These are phyloP conservation scores for Lepus townsendii DNA, from an alignment of 2,797 vertebrate species.

Conservation along the genomic window DNA sequence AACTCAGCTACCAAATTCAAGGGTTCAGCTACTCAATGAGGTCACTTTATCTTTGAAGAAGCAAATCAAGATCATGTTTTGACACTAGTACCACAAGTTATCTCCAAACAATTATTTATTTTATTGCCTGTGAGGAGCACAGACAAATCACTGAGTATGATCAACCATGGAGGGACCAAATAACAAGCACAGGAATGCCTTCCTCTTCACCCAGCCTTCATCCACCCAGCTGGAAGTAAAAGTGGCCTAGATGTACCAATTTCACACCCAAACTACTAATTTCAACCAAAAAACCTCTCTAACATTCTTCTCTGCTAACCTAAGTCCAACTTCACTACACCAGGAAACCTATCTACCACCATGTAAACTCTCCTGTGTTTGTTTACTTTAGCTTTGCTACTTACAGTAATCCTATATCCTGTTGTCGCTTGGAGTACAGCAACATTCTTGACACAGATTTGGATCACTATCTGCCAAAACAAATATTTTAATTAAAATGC, in stretches of 20 bases:
- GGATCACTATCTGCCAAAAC: not conserved
- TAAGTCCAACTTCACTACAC: not conserved
- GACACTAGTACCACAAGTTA: slow-evolving; percentile 8
- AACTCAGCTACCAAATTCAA: not conserved
- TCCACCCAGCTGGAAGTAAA: not conserved
- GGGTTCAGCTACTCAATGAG: not conserved
- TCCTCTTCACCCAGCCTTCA: not conserved
- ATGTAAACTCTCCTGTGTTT: not conserved
- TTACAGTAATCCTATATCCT: not conserved
- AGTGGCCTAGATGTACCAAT: not conserved
- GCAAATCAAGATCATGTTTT: not conserved
- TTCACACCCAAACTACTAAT: not conserved
- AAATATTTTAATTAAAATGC: slow-evolving; percentile 29
- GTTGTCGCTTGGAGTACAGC: not conserved
- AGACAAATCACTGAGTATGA: not conserved
- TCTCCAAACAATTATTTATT: not conserved
- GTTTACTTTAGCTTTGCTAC: not conserved
- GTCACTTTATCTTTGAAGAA: slow-evolving; percentile 25
- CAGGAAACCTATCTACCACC: not conserved
- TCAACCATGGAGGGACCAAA: not conserved
- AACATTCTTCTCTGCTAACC: not conserved
- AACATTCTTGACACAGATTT: slow-evolving; percentile 21
- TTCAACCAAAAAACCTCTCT: not conserved
- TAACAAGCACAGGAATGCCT: not conserved
- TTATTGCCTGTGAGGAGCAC: not conserved